Evolutionary conservation across 2,888 invertebrate genomes (phyloP).

Genomic region (Drosophila atripex): DNA sequence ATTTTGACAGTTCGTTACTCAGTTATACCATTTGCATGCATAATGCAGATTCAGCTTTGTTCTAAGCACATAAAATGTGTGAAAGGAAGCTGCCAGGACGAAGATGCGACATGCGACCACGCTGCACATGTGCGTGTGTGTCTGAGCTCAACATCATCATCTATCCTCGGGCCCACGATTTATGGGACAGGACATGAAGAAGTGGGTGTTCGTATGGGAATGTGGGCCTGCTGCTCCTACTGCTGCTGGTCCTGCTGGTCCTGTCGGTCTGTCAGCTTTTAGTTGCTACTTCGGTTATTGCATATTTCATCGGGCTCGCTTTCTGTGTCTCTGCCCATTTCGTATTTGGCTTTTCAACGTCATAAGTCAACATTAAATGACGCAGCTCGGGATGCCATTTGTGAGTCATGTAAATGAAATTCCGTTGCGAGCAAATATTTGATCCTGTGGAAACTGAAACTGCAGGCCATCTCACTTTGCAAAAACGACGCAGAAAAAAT

Average conservation of each 20-base stretch:
- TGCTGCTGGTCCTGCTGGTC: constrained; percentile 2
- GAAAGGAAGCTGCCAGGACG: constrained; percentile 15
- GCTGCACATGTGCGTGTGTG: constrained; percentile 13
- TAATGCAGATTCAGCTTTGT: constrained; percentile 63
- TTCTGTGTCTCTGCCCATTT: not conserved
- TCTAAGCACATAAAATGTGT: constrained; percentile 47
- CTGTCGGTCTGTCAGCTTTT: constrained; percentile 44
- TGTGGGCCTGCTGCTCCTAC: not conserved
- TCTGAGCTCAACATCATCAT: constrained; percentile 40
- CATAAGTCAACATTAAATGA: constrained; percentile 47
- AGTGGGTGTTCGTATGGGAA: constrained; percentile 6
- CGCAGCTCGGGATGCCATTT: constrained; percentile 54
- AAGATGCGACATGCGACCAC: constrained; percentile 27
- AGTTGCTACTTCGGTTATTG: constrained; percentile 65
- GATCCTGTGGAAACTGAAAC: constrained; percentile 56
- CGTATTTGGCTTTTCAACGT: not conserved
- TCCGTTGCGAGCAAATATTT: constrained; percentile 64
- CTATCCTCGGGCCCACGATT: constrained; percentile 52
- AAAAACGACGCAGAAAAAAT: constrained; percentile 36
- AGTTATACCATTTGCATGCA: constrained; percentile 77
- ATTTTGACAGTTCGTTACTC: constrained; percentile 80
- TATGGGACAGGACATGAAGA: constrained; percentile 54
- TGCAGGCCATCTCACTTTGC: constrained; percentile 25
- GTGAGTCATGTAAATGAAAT: constrained; percentile 71
- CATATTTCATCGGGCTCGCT: constrained; percentile 54